Percentiles rank a stretch among this genome's conserved stretches.
Evolutionary conservation across 2,113 vertebrate genomes (phyloP).

Genomic region (Felis catus): F.catus_Fca126_mat1.0 CM031417.1:9882501-9883000

Average conservation of each 20-base stretch:
- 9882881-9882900: neutral
- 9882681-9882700: neutral
- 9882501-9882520: too few relatives aligned
- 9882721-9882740: neutral
- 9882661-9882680: neutral
- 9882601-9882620: too few relatives aligned
- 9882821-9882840: neutral
- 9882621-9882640: neutral
- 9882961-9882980: conserved; percentile 24
- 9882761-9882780: neutral
- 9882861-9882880: neutral
- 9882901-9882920: neutral
- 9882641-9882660: neutral
- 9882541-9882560: too few relatives aligned
- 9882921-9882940: neutral
- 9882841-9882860: neutral
- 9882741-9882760: neutral
- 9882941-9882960: conserved; percentile 5
- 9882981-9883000: neutral
- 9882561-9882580: too few relatives aligned
- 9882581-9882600: too few relatives aligned
- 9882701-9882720: neutral
- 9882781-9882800: neutral
- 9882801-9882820: neutral
- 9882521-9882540: too few relatives aligned